These are phyloP conservation scores for Chymomyza procnemis DNA, from an alignment of 2,888 invertebrate genomes.

Conservation along the genomic window DNA sequence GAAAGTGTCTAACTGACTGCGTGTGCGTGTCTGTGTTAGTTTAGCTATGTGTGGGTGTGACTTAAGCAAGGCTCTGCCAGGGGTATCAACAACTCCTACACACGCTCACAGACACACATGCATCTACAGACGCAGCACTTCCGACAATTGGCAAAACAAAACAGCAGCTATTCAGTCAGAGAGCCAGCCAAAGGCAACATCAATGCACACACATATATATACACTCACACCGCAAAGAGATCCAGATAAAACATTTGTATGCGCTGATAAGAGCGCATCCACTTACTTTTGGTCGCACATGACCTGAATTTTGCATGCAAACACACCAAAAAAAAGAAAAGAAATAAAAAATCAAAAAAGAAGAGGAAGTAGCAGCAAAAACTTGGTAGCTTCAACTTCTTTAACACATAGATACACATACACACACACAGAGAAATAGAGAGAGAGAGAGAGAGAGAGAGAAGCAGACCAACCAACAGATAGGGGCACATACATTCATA, in stretches of 20 bases:
- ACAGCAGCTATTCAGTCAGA: constrained; percentile 25
- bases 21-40: constrained; percentile 18
- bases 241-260: constrained; percentile 69
- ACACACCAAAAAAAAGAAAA: not conserved
- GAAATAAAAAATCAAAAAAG: not conserved
- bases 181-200: not conserved
- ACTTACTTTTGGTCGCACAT: constrained; percentile 71
- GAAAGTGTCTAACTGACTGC: constrained; percentile 67
- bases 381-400: not conserved
- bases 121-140: constrained; percentile 41
- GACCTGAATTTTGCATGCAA: constrained; percentile 62
- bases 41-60: constrained; percentile 27
- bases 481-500: not conserved
- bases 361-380: constrained; percentile 1
- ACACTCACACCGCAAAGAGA: constrained; percentile 9
- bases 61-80: constrained; percentile 37
- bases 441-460: too few species aligned
- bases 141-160: constrained; percentile 71
- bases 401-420: not conserved
- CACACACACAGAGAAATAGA: not conserved
- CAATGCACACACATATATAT: constrained; percentile 2
- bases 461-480: not conserved
- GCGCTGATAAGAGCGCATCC: constrained; percentile 71
- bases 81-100: not conserved
- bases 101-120: not conserved